A percentile compares a stretch with the other conserved stretches of the same genome.
These are phyloP conservation scores for Sarcophaga bullata DNA, from an alignment of 1,140 invertebrate species.

Conservation along the genomic window DNA sequence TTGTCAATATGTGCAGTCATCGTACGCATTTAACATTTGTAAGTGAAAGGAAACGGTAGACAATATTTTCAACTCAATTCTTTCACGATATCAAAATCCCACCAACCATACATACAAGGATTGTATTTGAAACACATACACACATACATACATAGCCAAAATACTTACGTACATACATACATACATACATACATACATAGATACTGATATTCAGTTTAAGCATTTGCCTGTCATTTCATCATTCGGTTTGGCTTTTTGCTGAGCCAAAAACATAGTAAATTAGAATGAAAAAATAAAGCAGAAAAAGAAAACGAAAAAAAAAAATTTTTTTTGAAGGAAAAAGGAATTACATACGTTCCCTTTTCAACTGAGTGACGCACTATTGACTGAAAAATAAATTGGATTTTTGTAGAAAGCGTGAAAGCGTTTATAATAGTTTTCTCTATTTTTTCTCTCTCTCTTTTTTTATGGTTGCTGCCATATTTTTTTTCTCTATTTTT, in stretches of 20 bases:
- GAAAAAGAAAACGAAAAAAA: background rate
- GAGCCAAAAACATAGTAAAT: background rate
- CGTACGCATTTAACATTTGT: too few relatives aligned
- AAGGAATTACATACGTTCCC: background rate
- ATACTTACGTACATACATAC: too few relatives aligned
- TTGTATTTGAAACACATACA: too few relatives aligned
- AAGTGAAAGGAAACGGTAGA: too few relatives aligned
- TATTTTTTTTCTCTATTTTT: background rate
- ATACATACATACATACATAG: too few relatives aligned
- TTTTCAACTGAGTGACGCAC: constrained; percentile 41
- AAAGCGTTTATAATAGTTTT: constrained; percentile 41
- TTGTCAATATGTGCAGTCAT: too few relatives aligned
- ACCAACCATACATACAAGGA: too few relatives aligned
- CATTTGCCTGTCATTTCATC: too few relatives aligned
- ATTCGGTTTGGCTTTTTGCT: background rate
- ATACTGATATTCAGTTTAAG: too few relatives aligned
- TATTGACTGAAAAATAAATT: constrained; percentile 44
- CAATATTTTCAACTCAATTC: too few relatives aligned
- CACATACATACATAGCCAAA: too few relatives aligned
- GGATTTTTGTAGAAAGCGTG: constrained; percentile 36
- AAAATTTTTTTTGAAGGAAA: background rate
- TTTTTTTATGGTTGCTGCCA: background rate
- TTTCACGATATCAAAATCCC: too few relatives aligned
- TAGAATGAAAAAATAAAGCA: background rate
- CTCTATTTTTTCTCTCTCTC: background rate